Evolutionary conservation across 1,140 invertebrate species (phyloP), one percentile per base, ranked within the genome.

Genomic region (Lordiphosa stackelbergi): DNA sequence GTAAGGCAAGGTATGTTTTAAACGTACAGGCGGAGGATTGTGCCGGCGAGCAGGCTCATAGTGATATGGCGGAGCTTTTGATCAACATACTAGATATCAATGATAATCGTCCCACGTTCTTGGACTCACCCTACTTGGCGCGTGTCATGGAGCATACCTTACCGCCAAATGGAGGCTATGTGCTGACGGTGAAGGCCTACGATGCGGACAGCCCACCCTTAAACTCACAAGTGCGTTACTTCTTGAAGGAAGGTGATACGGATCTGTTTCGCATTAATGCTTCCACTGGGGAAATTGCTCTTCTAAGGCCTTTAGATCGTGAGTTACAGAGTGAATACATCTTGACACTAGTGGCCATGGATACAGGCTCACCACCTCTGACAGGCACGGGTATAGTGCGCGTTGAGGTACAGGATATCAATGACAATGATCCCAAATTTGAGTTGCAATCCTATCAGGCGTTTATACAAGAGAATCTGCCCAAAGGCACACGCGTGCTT

Each of bases 91-190:
- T 93, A 19, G 97, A 99, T 88, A 94, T 98, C 66, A 98, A 99
- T 88, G 97, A 99, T 89, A 97, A 97, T 83, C 92, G 95, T 5
- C 97, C 97, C 1, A 93, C 95, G 1, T 98, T 99, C 85, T 88
- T 95, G 35, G 93, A 95, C 88, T 97, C 95, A 0, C 95, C 96
- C 0, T 98, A 98, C 86, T 87, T 95, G 54, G 95, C 95, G 0
- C 93, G 95, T 78, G 94, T 98, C n/a, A 94, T 95, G 91, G 97
- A 98, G 89, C 96, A 97, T 81, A 91, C 94, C 56, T 91, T 95
- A 28, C 93, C 94, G 13, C 93, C 93, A 0, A 92, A 92, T 65
- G 91, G 90, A 31, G 93, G 93, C 41, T 94, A 94, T 81, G 92
- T 97, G 41, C 91, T 94, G 37, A 93, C 93, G 62, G 94, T 97